phyloP scores from a whole-genome alignment of 2,888 invertebrate genomes.

The Lymantria monacha region DNA sequence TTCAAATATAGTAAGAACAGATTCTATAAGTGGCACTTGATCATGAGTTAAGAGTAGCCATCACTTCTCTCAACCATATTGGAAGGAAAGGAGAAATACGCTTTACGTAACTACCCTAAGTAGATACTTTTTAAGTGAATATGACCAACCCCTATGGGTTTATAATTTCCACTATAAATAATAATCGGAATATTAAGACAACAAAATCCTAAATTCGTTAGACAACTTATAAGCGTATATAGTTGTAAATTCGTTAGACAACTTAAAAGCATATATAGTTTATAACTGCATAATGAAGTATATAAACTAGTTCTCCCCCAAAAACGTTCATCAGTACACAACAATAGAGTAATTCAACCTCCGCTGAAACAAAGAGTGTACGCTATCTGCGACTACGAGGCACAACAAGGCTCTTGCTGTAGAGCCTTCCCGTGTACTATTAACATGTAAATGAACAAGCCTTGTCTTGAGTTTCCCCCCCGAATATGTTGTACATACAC shows the following conservation, averaged over 20 bases:
- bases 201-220: too few species aligned
- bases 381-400: conserved; percentile 32
- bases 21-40: too few species aligned
- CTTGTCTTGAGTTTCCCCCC: conserved; percentile 45
- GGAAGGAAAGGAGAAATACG: too few species aligned
- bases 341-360: conserved; percentile 37
- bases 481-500: conserved; percentile 44
- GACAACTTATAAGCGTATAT: not conserved
- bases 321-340: conserved; percentile 20
- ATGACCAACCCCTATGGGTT: too few species aligned
- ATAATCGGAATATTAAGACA: too few species aligned
- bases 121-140: too few species aligned
- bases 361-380: conserved; percentile 30
- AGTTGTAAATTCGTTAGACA: not conserved
- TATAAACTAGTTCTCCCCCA: not conserved
- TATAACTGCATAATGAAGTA: not conserved
- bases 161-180: too few species aligned
- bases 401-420: conserved; percentile 22
- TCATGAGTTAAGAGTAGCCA: too few species aligned
- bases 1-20: too few species aligned
- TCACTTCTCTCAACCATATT: too few species aligned
- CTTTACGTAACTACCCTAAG: too few species aligned
- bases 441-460: conserved; percentile 73
- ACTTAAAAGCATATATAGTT: not conserved
- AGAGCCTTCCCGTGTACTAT: conserved; percentile 35